Evolutionary conservation across 1,140 invertebrate species (phyloP), one percentile per base, ranked within the genome.

Genomic region (Penaeus indicus): DNA sequence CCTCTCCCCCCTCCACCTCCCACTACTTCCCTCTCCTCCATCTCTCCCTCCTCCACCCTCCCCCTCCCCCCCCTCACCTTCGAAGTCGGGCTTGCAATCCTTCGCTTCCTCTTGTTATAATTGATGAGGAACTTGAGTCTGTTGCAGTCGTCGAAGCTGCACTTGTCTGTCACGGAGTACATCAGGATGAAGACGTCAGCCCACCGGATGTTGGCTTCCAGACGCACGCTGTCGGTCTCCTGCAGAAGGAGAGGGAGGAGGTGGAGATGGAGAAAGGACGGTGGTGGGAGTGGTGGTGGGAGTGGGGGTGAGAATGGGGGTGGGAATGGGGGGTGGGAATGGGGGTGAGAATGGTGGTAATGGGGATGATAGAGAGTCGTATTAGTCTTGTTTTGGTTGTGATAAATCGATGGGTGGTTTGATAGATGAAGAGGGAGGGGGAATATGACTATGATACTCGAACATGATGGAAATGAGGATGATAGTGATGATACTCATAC

Each of bases 131-230:
- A 96, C 92, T 96, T 95, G 4, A 97, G 93, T 7, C 96, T 94
- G 92, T 96, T 96, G 91, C 96, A 96, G 95, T 93, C 92, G 54
- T 93, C 92, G 89, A 93, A 93, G 88, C 92, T 93, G 80, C 92
- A 90, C 78, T 92, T 90, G 90, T 94, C 93, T 38, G 93, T 93
- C n/a, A 93, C 93, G 25, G 93, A 94, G 90, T 93, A 94, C 61
- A 93, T 92, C 25, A 93, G 92, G 2, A 93, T 85, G 91, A 93
- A 94, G 84, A 92, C 93, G 90, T 93, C 93, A 1, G 92, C 93
- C 93, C 96, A 97, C 62, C 96, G 93, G 61, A 97, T 96, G 91
- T 97, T 96, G 21, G 95, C 95, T 92, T 97, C 96, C 90, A 95
- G 92, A 79, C 95, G 95, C 92, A 96, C 95, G 90, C 93, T 94